These are phyloP conservation scores for Theretra japonica DNA, from an alignment of 2,888 invertebrate species.

Conservation along the genomic window DNA sequence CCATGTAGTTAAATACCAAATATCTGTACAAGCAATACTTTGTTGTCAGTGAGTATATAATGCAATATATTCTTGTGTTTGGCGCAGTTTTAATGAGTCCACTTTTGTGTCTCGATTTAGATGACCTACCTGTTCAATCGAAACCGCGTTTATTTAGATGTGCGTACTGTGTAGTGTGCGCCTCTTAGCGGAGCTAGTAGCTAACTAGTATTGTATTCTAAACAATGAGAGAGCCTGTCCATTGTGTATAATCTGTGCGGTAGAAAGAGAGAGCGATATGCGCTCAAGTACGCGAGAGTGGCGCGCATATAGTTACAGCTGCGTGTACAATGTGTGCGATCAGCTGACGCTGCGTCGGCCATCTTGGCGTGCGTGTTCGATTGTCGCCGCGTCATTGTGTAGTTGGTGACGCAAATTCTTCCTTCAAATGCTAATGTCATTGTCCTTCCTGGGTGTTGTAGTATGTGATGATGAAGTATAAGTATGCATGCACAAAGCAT, in stretches of 20 bases:
- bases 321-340: slow-evolving; percentile 72
- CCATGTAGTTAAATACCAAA: neutral
- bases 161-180: slow-evolving; percentile 40
- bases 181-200: slow-evolving; percentile 48
- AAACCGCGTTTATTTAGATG: slow-evolving; percentile 42
- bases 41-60: neutral
- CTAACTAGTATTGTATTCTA: slow-evolving; percentile 61
- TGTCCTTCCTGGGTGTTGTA: slow-evolving; percentile 64
- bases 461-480: slow-evolving; percentile 53
- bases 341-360: slow-evolving; percentile 82
- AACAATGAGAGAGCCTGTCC: slow-evolving; percentile 66
- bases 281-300: slow-evolving; percentile 47
- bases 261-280: slow-evolving; percentile 74
- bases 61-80: neutral
- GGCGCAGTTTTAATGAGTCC: slow-evolving; percentile 10
- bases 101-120: slow-evolving; percentile 8
- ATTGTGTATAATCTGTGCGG: slow-evolving; percentile 63
- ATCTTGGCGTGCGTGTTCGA: slow-evolving; percentile 78
- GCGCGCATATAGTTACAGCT: slow-evolving; percentile 61
- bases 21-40: neutral
- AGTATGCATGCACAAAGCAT: too few relatives aligned
- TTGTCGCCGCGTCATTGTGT: slow-evolving; percentile 78
- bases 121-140: slow-evolving; percentile 37
- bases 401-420: slow-evolving; percentile 73
- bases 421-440: slow-evolving; percentile 75